A percentile compares a stretch with the other conserved stretches of the same genome.
Conservation (phyloP, 2,113 vertebrate species). For the Conger conger region DNA sequence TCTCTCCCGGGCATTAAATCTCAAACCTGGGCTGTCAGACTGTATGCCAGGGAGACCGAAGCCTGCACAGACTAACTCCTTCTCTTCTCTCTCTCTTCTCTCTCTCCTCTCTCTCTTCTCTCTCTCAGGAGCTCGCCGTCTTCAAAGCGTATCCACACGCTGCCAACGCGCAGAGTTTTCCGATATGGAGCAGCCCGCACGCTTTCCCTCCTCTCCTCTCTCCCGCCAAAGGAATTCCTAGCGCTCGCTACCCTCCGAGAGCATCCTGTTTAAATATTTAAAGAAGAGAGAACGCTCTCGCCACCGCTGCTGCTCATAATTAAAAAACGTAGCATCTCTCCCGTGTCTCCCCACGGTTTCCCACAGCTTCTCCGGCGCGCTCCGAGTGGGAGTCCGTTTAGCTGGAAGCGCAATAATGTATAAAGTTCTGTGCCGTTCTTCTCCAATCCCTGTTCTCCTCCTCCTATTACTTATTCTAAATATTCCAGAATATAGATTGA, state of each 20-base stretch:
- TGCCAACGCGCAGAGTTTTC: neutral
- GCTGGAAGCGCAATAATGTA: neutral
- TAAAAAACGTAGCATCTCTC: slow-evolving; percentile 5
- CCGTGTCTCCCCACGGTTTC: neutral
- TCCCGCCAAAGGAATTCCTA: neutral
- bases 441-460: neutral
- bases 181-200: neutral
- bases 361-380: neutral
- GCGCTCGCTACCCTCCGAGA: neutral
- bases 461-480: neutral
- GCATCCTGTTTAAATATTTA: slow-evolving; percentile 8
- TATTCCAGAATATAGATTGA: neutral
- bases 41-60: neutral
- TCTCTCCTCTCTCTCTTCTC: too few species aligned
- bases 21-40: neutral
- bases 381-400: neutral
- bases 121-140: too few species aligned
- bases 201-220: neutral
- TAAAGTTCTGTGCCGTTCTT: neutral
- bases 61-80: neutral
- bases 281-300: neutral
- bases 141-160: too few species aligned
- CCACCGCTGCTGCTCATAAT: neutral
- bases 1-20: neutral
- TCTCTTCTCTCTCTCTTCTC: neutral